These are phyloP conservation scores for Drosophila kambysellisi DNA, from an alignment of 2,888 invertebrate species.

Conservation along the genomic window DNA sequence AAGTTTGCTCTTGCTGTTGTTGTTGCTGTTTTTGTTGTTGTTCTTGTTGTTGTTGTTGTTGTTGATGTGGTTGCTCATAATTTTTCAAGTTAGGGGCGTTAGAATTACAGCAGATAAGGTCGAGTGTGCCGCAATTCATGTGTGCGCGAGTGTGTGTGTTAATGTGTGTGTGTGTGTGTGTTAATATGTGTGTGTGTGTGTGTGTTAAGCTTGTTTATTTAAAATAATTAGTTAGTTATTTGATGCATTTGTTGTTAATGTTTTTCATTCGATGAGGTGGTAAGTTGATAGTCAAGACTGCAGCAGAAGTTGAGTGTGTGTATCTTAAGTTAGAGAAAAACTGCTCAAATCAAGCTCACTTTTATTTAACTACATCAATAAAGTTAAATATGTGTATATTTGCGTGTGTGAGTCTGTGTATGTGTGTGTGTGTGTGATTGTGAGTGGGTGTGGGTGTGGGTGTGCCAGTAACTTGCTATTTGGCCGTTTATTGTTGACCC, in stretches of 20 bases:
- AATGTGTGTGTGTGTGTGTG: not conserved
- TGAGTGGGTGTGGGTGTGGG: constrained; percentile 4
- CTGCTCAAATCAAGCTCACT: not conserved
- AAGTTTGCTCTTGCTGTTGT: not conserved
- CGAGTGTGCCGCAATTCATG: not conserved
- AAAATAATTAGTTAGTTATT: not conserved
- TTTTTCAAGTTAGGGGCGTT: not conserved
- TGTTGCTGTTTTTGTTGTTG: not conserved
- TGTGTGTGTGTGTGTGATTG: constrained; percentile 8
- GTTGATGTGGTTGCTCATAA: not conserved
- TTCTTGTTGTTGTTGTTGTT: not conserved
- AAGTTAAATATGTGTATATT: not conserved
- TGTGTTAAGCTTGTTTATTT: not conserved
- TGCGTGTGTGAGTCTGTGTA: constrained; percentile 7
- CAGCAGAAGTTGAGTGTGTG: constrained; percentile 1
- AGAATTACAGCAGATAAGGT: constrained; percentile 1
- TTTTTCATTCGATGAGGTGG: not conserved
- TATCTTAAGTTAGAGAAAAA: not conserved
- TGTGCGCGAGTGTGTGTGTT: not conserved
- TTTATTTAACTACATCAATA: constrained; percentile 12
- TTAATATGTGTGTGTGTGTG: not conserved
- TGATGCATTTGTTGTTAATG: not conserved
- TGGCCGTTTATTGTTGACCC: constrained; percentile 27
- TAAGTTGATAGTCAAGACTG: not conserved
- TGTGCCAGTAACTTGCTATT: constrained; percentile 35